phyloP scores from a whole-genome alignment of 2,888 invertebrate species.

The Agonopterix arenella region DNA sequence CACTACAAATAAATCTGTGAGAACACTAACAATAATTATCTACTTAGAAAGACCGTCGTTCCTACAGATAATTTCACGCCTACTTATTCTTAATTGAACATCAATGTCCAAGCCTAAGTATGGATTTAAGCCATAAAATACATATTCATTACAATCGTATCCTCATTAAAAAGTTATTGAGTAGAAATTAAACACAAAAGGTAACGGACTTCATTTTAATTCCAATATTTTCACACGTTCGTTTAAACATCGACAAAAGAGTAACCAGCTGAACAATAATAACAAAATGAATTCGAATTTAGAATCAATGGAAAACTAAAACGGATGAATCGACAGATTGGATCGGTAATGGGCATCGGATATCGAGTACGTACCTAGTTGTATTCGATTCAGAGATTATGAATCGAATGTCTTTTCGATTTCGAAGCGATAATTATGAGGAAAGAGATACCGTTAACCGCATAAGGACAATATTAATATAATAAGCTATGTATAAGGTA shows the following conservation, averaged over 20 bases:
- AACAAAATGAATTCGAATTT: slow-evolving; percentile 46
- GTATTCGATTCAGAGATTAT: slow-evolving; percentile 47
- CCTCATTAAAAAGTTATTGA: slow-evolving; percentile 11
- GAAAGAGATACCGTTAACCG: slow-evolving; percentile 32
- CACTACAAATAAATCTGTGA: no score
- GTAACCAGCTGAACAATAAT: slow-evolving; percentile 15
- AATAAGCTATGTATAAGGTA: no score
- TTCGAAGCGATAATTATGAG: slow-evolving; percentile 39
- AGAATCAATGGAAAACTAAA: slow-evolving; percentile 61
- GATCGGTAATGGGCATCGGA: slow-evolving; percentile 32
- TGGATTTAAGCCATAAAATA: no score
- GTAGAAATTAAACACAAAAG: slow-evolving; percentile 19
- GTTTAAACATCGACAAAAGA: slow-evolving; percentile 47
- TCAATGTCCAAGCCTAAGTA: no score
- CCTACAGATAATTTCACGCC: no score
- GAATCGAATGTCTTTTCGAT: slow-evolving; percentile 25
- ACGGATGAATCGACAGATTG: slow-evolving; percentile 62
- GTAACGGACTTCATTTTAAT: background rate
- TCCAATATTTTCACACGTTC: slow-evolving; percentile 48
- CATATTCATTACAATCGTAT: slow-evolving; percentile 9
- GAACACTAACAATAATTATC: no score
- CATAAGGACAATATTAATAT: slow-evolving; percentile 12
- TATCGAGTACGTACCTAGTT: slow-evolving; percentile 22
- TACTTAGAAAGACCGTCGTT: no score
- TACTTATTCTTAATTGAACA: no score